Evolutionary conservation across 2,113 vertebrate species (phyloP), one percentile per base, ranked within the genome.

Genomic region (Bettongia penicillata): DNA sequence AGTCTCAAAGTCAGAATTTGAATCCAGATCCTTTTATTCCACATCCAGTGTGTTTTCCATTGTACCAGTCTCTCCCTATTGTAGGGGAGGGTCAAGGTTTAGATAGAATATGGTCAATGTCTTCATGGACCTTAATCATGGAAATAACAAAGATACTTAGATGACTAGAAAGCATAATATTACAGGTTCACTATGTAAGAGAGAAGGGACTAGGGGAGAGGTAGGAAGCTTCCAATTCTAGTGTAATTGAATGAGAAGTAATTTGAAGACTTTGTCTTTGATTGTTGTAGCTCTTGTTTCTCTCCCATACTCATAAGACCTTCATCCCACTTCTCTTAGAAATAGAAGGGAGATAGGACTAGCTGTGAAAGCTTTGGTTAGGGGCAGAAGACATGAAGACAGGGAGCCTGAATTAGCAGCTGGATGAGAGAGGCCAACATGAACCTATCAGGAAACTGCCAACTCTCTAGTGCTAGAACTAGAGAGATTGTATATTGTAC

Each of bases 191-290:
- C 10, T 14, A 61, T 61, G 25, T 61, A 68, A 61, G 57, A 24
- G 55, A 68, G 1, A 3, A 3, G 91, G 90, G 51, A 93, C 2
- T 12, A 0, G 0, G 0, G 0, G 26, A 52, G n/a, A 91, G 14
- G 22, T 0, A 8, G 51, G 91, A 93, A 50, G 2, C 9, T 22
- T n/a, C 48, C 19, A 31, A 4, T n/a, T 89, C 24, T n/a, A 90
- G 8, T 37, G 11, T 37, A 25, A 51, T 94, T 26, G 0, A 52
- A 55, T 89, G 43, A 50, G 61, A n/a, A 50, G 4, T 26, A 50
- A 37, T 51, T 43, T 19, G 43, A 53, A 51, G 51, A 57, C 90
- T 6, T n/a, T 52, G 53, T 24, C 12, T 23, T 37, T 89, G n/a
- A 37, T n/a, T 12, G 3, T 12, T 4, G 11, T 5, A 37, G 31